Evolutionary conservation across 1,140 invertebrate genomes (phyloP), one percentile per base, ranked within the genome.

Genomic region (Meloidogyne exigua): DNA sequence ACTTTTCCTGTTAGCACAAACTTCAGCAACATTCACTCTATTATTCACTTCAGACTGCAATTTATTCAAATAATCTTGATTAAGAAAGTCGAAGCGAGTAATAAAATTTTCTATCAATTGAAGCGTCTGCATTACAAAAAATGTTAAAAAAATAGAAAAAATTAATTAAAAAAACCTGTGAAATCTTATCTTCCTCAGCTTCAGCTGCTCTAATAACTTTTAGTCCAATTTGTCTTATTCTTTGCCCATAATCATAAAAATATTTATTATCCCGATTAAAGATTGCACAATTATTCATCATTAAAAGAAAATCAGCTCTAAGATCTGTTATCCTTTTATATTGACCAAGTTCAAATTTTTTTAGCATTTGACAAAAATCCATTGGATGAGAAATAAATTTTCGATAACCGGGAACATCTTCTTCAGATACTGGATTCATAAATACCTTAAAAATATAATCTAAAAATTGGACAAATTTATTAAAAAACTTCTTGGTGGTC

Each of bases 231-330:
- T 66, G 68, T 13, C 65, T 57, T 18, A 76, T 74, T 15, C 75
- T 36, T 25, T 82, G 66, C 3, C 80, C 80, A 49, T 81, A 81
- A 28, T 65, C 49, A 21, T 64, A 76, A 70, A 73, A 81, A 23
- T 69, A 72, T 12, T 64, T 49, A 65, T 81, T 81, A 23, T 74
- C 49, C 11, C 39, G 67, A 68, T 81, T 82, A 57, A 82, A 81
- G 7, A 13, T 80, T 15, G 68, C 76, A 64, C 80, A 81, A 64
- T 81, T 81, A 28, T 75, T 57, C 66, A 82, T 82, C 78, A 81
- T 81, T 21, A 82, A 28, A 18, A 63, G 23, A 49, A 82, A 81
- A 68, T 81, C 80, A 7, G 44, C n/a, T 25, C 72, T 49, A 15
- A 81, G 36, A 32, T 82, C 80, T 13, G 76, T 64, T 2, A 81